Percentiles rank a stretch among this genome's conserved stretches.
Conservation (phyloP, 2,113 vertebrate species). For the Vanacampus margaritifer region DNA sequence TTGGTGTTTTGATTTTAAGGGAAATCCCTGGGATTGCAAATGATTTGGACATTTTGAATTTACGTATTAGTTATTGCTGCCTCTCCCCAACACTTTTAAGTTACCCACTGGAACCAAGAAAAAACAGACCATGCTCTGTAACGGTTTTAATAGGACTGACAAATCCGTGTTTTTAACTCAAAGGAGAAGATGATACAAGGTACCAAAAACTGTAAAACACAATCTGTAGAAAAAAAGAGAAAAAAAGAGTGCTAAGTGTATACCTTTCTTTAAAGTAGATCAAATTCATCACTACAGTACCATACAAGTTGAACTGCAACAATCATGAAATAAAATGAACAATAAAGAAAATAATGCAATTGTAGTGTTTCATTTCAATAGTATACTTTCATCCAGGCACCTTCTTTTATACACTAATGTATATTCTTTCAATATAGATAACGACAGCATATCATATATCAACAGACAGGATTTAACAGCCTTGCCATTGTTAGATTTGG, state of each 20-base stretch:
- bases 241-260: slow-evolving; percentile 33
- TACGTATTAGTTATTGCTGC: background rate
- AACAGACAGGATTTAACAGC: slow-evolving; percentile 43
- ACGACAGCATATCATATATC: slow-evolving; percentile 35
- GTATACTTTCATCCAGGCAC: slow-evolving; percentile 47
- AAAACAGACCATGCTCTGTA: slow-evolving; percentile 1
- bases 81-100: slow-evolving; percentile 19
- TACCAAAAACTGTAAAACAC: slow-evolving; percentile 50
- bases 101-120: slow-evolving; percentile 4
- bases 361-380: slow-evolving; percentile 48
- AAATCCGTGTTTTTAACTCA: slow-evolving; percentile 54
- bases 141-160: slow-evolving; percentile 62
- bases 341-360: slow-evolving; percentile 47
- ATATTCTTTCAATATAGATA: slow-evolving; percentile 39
- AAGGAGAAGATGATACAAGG: slow-evolving; percentile 48
- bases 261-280: slow-evolving; percentile 36
- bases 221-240: background rate
- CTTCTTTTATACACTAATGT: slow-evolving; percentile 42
- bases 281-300: slow-evolving; percentile 44
- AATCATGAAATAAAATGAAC: slow-evolving; percentile 60
- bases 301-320: slow-evolving; percentile 45
- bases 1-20: background rate
- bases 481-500: slow-evolving; percentile 48
- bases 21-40: background rate
- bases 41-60: background rate